Conservation (phyloP, 2,797 vertebrate species). For the Trematomus bernacchii region DNA sequence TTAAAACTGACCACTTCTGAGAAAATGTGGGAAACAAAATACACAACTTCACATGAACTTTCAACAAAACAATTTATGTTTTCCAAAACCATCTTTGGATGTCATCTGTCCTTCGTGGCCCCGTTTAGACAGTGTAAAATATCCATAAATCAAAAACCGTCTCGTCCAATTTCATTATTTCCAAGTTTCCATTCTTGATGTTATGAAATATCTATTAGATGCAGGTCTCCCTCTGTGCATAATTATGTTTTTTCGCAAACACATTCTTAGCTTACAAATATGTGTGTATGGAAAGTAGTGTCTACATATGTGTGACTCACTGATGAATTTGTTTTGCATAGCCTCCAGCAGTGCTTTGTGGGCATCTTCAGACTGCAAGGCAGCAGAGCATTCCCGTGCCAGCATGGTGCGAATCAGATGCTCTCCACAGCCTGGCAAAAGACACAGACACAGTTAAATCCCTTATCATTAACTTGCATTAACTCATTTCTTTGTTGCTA, state of each 20-base stretch:
- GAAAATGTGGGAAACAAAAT: constrained; percentile 45
- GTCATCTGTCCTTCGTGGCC: constrained; percentile 69
- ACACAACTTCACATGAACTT: constrained; percentile 71
- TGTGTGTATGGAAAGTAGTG: constrained; percentile 40
- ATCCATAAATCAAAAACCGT: constrained; percentile 65
- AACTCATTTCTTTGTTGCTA: constrained; percentile 5
- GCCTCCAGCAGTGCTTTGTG: constrained; percentile 97
- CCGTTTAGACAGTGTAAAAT: constrained; percentile 54
- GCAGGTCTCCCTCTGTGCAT: constrained; percentile 37
- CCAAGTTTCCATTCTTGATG: constrained; percentile 53
- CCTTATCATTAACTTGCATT: not conserved
- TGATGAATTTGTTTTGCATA: constrained; percentile 99
- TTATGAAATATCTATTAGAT: constrained; percentile 64
- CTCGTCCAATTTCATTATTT: constrained; percentile 60
- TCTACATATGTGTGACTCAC: constrained; percentile 84
- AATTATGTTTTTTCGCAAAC: constrained; percentile 48
- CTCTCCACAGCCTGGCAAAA: constrained; percentile 94
- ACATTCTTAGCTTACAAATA: constrained; percentile 50
- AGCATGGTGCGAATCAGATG: constrained; percentile 98
- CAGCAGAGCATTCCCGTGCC: constrained; percentile 96
- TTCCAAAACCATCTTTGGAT: constrained; percentile 71
- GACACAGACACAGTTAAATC: constrained; percentile 40
- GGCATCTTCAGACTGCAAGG: constrained; percentile 97
- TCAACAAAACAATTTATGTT: constrained; percentile 71
- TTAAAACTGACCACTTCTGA: constrained; percentile 74